A percentile compares a stretch with the other conserved stretches of the same genome.
phyloP scores from a whole-genome alignment of 2,888 invertebrate species.

The Acanthococcus lagerstroemiae region DNA sequence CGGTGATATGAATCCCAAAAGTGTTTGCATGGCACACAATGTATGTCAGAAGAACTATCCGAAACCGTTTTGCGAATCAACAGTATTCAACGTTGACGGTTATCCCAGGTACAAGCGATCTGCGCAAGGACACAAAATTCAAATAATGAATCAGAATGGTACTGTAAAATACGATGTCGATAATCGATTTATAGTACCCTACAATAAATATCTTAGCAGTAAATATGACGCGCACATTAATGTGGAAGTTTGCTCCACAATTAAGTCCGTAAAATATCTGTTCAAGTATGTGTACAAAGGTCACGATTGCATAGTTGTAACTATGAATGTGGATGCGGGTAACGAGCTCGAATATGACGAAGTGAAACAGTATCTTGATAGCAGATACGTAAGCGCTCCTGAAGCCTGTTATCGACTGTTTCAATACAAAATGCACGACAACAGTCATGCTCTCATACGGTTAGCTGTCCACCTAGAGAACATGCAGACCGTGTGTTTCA shows the following conservation, averaged over 20 bases:
- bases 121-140: background rate
- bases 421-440: background rate
- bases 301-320: background rate
- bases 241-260: background rate
- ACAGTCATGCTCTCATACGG: background rate
- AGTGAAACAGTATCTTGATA: background rate
- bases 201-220: background rate
- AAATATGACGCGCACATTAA: background rate
- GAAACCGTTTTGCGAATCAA: background rate
- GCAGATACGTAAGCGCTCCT: background rate
- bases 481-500: background rate
- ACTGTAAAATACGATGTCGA: background rate
- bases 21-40: slow-evolving; percentile 16
- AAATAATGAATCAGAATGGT: background rate
- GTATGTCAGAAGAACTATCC: slow-evolving; percentile 29
- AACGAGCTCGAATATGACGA: background rate
- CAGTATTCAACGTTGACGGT: background rate
- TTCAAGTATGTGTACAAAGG: background rate
- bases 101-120: background rate
- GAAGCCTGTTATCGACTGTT: background rate
- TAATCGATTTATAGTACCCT: background rate
- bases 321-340: background rate
- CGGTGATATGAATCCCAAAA: slow-evolving; percentile 5
- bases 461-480: background rate
- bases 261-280: background rate